Conservation (phyloP, 2,888 invertebrate genomes). For the Ecliptopera silaceata region DNA sequence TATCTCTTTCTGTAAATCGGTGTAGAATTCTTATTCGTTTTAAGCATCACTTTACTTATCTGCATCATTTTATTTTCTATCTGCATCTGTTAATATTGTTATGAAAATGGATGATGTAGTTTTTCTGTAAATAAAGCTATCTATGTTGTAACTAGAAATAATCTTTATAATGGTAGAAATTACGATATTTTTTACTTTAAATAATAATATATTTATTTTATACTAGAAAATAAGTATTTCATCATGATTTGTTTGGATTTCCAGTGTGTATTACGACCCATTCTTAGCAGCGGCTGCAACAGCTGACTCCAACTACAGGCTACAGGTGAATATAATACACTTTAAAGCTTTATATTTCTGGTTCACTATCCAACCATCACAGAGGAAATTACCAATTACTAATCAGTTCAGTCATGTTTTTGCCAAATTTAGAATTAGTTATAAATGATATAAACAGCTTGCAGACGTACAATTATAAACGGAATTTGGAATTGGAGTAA, state of each 20-base stretch:
- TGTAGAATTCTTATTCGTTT: conserved; percentile 15
- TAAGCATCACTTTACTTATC: conserved; percentile 4
- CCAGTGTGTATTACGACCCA: conserved; percentile 97
- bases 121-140: conserved; percentile 5
- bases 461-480: too few relatives aligned
- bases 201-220: background rate
- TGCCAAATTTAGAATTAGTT: too few relatives aligned
- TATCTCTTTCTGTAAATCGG: conserved; percentile 32
- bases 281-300: conserved; percentile 95
- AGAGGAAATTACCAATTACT: too few relatives aligned
- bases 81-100: conserved; percentile 19
- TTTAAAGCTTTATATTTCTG: background rate
- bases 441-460: too few relatives aligned
- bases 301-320: conserved; percentile 94
- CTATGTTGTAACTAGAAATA: background rate
- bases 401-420: too few relatives aligned
- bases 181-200: conserved; percentile 10
- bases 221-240: background rate
- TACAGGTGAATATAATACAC: conserved; percentile 86
- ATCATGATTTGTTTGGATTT: conserved; percentile 60
- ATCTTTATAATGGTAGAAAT: conserved; percentile 17
- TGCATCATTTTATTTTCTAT: conserved; percentile 13
- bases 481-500: too few relatives aligned
- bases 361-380: too few relatives aligned
- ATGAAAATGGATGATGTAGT: conserved; percentile 16